Evolutionary conservation across 2,113 vertebrate genomes (phyloP).

Genomic region (Caranx ignobilis): DNA sequence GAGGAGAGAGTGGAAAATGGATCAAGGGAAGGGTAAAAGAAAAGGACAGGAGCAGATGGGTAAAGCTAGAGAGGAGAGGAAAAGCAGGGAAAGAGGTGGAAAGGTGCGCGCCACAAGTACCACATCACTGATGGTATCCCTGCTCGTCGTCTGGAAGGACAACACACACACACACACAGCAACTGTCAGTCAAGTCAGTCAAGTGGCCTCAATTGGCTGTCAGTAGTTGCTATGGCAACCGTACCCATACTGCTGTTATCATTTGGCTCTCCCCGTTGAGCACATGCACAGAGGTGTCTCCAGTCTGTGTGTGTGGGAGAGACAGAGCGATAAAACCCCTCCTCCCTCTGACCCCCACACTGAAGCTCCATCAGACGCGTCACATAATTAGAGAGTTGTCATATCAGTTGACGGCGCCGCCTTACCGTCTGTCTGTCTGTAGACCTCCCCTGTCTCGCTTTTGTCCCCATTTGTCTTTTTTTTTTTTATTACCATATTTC

Average conservation of each 20-base stretch:
- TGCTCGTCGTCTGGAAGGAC: not conserved
- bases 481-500: not conserved
- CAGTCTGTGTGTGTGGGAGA: conserved; percentile 8
- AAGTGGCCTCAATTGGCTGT: conserved; percentile 59
- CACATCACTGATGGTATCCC: conserved; percentile 37
- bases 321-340: conserved; percentile 24
- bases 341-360: not conserved
- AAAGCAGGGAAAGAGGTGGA: not conserved
- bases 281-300: conserved; percentile 34
- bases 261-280: conserved; percentile 12
- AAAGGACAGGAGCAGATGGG: not conserved
- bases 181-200: conserved; percentile 68
- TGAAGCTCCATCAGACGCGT: conserved; percentile 16
- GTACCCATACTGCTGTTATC: conserved; percentile 28
- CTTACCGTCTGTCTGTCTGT: not conserved
- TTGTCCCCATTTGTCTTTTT: not conserved
- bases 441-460: not conserved
- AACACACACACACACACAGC: not conserved
- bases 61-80: not conserved
- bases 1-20: not conserved
- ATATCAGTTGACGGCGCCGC: conserved; percentile 17
- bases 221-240: conserved; percentile 71
- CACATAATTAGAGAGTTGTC: conserved; percentile 50
- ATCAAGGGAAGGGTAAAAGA: not conserved
- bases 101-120: conserved; percentile 9